Conservation (phyloP, 1,140 invertebrate genomes). For the Ostrea denselamellosa region DNA sequence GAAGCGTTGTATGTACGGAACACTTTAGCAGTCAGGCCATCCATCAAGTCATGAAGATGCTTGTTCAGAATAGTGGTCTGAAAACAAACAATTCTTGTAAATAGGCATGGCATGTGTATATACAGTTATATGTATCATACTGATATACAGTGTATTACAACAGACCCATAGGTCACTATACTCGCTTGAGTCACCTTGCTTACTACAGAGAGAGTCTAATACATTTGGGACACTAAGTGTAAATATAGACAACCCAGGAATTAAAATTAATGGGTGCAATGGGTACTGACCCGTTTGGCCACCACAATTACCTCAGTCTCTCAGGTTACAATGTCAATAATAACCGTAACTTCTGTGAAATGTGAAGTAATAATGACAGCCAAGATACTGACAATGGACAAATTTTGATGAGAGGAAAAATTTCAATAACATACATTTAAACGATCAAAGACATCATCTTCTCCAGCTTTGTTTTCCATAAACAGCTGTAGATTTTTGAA, state of each 20-base stretch:
- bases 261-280: no score
- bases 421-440: constrained; percentile 86
- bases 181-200: no score
- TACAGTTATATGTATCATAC: no score
- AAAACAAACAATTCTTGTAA: constrained; percentile 50
- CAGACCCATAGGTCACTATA: no score
- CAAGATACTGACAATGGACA: neutral
- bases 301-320: no score
- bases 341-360: no score
- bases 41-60: constrained; percentile 98
- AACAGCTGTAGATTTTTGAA: constrained; percentile 99
- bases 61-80: constrained; percentile 97
- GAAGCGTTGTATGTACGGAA: constrained; percentile 99
- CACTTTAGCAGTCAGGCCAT: constrained; percentile 98
- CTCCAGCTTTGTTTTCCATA: constrained; percentile 96
- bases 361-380: neutral
- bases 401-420: neutral
- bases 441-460: constrained; percentile 99
- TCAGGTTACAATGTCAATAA: no score
- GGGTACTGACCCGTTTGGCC: no score
- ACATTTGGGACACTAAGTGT: no score
- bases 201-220: no score
- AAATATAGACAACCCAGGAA: no score
- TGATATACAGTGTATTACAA: no score
- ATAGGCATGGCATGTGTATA: neutral